Base-by-base conservation (phyloP, 2,113 vertebrate genomes). In the Lanius collurio region DNA sequence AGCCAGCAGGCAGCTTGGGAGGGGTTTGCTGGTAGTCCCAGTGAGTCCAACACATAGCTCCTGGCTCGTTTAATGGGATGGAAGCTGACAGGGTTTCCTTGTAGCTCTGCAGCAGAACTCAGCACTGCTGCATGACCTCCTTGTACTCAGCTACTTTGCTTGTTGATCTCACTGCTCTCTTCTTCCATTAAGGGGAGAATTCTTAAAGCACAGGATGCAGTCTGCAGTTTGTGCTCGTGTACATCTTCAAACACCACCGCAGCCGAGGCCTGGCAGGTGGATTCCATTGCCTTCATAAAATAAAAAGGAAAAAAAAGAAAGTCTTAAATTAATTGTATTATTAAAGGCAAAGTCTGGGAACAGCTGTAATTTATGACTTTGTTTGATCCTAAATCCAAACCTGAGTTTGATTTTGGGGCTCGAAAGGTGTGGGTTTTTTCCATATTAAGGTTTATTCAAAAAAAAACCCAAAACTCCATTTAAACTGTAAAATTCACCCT, bases 61-160 rank as follows among this genome's bases (percentile, higher is more conserved):
- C 95, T 94, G 96, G 98, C 97, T 98, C 89, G 95, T 98, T 98
- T 98, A 98, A 98, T 98, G 97, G 97, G 97, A 98, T 98, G 97
- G 98, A 99, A 98, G 97, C 94, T 98, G 97, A 98, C 97, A 98
- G 97, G 91, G 97, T 98, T 98, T 98, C 85, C 98, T 98, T 97
- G 98, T 97, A 96, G 95, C 87, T 91, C 96, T 98, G 95, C 96
- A 97, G 97, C 97, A 97, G 96, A 98, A 97, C 95, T 96, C 95
- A 63, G 56, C 10, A 50, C 94, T 97, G 94, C 74, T 86, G 97
- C 89, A 57, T 84, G 95, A 97, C 85, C 92, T 97, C 90, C 94
- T 78, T 90, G 92, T 97, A 68, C 84, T 96, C 94, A 83, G 83
- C 84, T 96, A 47, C 85, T 95, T 79, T 90, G 83, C 94, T 94